Evolutionary conservation across 1,140 invertebrate species (phyloP), one percentile per base, ranked within the genome.

Genomic region (Scaptomyza hsui): DNA sequence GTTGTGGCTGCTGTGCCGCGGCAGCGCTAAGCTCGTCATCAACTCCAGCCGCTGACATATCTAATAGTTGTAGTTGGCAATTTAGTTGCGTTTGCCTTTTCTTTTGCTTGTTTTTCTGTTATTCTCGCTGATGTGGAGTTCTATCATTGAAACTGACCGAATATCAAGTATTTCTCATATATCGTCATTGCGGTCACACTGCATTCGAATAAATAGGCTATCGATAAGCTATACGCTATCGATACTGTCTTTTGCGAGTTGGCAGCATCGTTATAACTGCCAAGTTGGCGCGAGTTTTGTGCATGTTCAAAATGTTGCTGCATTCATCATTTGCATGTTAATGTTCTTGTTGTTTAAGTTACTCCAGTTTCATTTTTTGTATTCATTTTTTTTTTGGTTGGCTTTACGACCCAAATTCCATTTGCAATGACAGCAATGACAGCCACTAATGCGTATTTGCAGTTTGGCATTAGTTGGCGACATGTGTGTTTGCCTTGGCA

Each of bases 21-120:
- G 49, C 60, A 53, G 60, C 37, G 49, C 26, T 44, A 24, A 32
- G 42, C 42, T 37, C 62, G 62, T 53, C 60, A 63, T 53, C 60
- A 57, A 65, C 76, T 81, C 78, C 78, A 82, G 78, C 74, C 78
- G 78, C 61, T 74, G 78, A 78, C 78, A 81, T 82, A 42, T 51
- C 81, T 65, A 59, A 52, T 29, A 32, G 39, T 52, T 67, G 16
- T n/a, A 13, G 9, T 35, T 26, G 47, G 41, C 48, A 16, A 61
- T 24, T 15, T 60, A 24, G 42, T 57, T 21, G 42, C 24, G 32
- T n/a, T n/a, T 48, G 21, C 24, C 18, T 47, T 42, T 55, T 42
- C 37, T n/a, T 47, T 45, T 63, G 39, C 45, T 53, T 49, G 44
- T 56, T 67, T 57, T 42, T 59, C 52, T 67, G 29, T 37, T 67